Base-by-base conservation (phyloP, 2,888 invertebrate genomes). In the Luperina testacea region DNA sequence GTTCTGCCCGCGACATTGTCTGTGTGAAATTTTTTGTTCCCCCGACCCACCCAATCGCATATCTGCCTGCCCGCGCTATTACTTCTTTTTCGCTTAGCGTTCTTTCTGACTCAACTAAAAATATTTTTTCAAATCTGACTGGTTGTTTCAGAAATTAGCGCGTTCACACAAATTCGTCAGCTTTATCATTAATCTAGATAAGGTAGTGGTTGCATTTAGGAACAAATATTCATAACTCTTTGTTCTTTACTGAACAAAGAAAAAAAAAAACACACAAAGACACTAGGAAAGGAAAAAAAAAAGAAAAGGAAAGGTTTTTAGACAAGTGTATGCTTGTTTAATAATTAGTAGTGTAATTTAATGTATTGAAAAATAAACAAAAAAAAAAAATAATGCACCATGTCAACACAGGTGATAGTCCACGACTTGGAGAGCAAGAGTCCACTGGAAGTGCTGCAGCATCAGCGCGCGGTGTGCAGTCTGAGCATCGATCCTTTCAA, bases 391-490 rank as follows among this genome's bases (percentile, higher is more conserved):
- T 67, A 67, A 24, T 24, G 11, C n/a, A n/a, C 3, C n/a, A n/a
- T 77, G 27, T 57, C 59, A 70, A 72, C 65, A 59, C 98, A 99
- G 97, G 99, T 99, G 20, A 98, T 99, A 88, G 98, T 99, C 27
- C 99, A 99, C 93, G 99, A 99, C 94, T 94, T 98, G 87, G 97
- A 97, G 93, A 97, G 97, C 78, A 95, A 94, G 83, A 90, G 93
- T 53, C 96, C 98, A 0, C 92, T 98, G 79, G 98, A 99, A 91
- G 98, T 98, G 84, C 98, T 99, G 90, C 97, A 98, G 45, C 99
- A 99, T 91, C 98, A 98, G 87, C 98, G 99, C 88, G 99, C 99
- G 0, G 98, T 99, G 0, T 99, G 99, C 94, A 98, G 99, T 72
- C 96, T 99, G 72, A 98, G 98, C 84, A 98, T 99, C 73, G 98